Evolutionary conservation across 1,140 invertebrate genomes (phyloP), one percentile per base, ranked within the genome.

Genomic region (Eubasilissa regina): DNA sequence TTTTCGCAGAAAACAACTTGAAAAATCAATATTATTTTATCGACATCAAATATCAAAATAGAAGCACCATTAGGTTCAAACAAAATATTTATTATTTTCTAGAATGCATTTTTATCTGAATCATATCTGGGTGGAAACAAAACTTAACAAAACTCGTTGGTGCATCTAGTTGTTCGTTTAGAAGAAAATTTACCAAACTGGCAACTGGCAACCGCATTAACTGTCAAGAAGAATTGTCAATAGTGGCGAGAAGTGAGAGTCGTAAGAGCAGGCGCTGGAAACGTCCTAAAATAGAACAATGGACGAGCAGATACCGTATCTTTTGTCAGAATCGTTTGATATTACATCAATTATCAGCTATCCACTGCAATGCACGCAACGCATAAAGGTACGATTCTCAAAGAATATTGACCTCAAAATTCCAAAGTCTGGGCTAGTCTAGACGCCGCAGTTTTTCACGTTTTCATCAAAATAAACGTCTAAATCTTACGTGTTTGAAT

Each of bases 361-460:
- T 83, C 88, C 88, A 4, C 84, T 89, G 72, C 84, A 85, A 85
- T 86, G 85, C 81, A 86, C 87, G 73, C 87, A 88, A 80, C 85
- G 88, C 1, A 89, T 89, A 81, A 89, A 89, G 86, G 88, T 89
- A 79, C 45, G 35, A 60, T 75, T 75, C 44, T 17, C 4, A 45
- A 10, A 75, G 45, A 21, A 51, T 70, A 21, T 70, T 70, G 66
- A 48, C 66, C 66, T 47, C 66, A 51, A 35, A 51, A 15, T 12
- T 58, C 55, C 64, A 11, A 35, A 6, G 66, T 70, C 66, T 70
- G 48, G 45, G 45, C 19, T 45, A n/a, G 19, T 70, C 35, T 44
- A 3, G 35, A 73, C 15, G 62, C 43, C 43, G 35, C 17, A 47
- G 21, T 72, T 56, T 56, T 56, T 56, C 53, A 17, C 53, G 1